Percentiles rank a stretch among this genome's conserved stretches.
Conservation (phyloP, 1,140 invertebrate genomes). For the Drosophila azteca region DNA sequence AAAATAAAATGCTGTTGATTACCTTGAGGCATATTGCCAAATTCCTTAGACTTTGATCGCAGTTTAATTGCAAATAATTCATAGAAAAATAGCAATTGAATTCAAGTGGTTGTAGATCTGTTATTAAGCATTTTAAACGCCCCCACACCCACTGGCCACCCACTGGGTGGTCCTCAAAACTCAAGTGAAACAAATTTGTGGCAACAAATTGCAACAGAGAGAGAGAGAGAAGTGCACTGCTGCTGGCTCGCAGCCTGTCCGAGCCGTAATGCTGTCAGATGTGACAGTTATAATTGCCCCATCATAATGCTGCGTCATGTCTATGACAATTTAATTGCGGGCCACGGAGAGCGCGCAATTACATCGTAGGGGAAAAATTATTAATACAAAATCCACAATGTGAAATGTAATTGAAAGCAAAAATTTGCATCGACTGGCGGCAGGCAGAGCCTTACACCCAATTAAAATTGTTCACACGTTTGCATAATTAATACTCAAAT, state of each 20-base stretch:
- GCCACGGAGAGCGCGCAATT: slow-evolving; percentile 79
- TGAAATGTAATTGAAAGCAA: slow-evolving; percentile 68
- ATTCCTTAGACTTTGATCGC: too few species aligned
- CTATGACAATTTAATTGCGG: slow-evolving; percentile 80
- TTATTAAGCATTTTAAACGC: slow-evolving; percentile 5
- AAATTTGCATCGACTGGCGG: slow-evolving; percentile 71
- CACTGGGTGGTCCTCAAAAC: slow-evolving; percentile 26
- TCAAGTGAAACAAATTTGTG: slow-evolving; percentile 31
- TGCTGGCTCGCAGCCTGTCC: slow-evolving; percentile 20
- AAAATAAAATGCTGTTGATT: too few species aligned
- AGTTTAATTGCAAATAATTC: background rate
- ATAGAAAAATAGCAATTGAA: background rate
- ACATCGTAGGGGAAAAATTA: slow-evolving; percentile 42
- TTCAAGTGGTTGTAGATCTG: slow-evolving; percentile 4
- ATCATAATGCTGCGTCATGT: slow-evolving; percentile 77
- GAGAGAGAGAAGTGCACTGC: background rate
- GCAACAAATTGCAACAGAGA: slow-evolving; percentile 24
- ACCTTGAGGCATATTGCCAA: too few species aligned
- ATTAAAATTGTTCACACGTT: slow-evolving; percentile 83
- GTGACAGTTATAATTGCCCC: slow-evolving; percentile 77
- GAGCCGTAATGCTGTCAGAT: slow-evolving; percentile 63
- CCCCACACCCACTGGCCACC: background rate
- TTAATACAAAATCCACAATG: slow-evolving; percentile 24
- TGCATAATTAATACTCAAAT: slow-evolving; percentile 81
- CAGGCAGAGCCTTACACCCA: slow-evolving; percentile 67